phyloP scores from a whole-genome alignment of 2,888 invertebrate genomes.

The Formica aserva region DNA sequence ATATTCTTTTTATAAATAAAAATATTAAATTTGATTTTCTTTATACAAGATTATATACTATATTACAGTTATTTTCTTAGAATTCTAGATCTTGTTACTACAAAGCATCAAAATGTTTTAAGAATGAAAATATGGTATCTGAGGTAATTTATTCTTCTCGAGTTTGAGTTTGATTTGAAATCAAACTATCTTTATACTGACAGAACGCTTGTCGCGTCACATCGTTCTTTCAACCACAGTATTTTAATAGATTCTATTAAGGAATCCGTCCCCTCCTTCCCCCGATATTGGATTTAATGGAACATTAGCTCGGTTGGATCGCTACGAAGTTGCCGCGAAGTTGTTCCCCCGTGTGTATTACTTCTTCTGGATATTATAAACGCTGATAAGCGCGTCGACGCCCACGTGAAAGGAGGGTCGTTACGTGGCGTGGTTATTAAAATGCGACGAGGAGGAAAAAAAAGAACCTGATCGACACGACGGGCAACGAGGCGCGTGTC shows the following conservation, averaged over 20 bases:
- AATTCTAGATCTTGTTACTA: background rate
- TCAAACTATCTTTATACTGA: slow-evolving; percentile 20
- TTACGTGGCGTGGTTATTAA: slow-evolving; percentile 77
- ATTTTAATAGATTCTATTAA: slow-evolving; percentile 49
- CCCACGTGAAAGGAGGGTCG: slow-evolving; percentile 65
- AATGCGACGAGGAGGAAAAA: slow-evolving; percentile 77
- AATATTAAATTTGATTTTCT: background rate
- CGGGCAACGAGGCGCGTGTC: slow-evolving; percentile 84
- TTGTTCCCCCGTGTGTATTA: slow-evolving; percentile 46
- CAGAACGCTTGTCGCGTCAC: background rate
- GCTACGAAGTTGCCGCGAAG: slow-evolving; percentile 42
- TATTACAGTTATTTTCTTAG: background rate
- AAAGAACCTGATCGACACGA: slow-evolving; percentile 77
- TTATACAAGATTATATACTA: background rate
- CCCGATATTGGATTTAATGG: slow-evolving; percentile 34
- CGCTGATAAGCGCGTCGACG: slow-evolving; percentile 70
- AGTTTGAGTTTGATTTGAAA: slow-evolving; percentile 27
- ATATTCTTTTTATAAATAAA: background rate
- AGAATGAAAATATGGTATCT: background rate
- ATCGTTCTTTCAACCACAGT: slow-evolving; percentile 38
- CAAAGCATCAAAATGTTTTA: background rate
- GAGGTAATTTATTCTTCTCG: slow-evolving; percentile 16
- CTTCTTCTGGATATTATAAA: slow-evolving; percentile 58
- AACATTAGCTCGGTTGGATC: slow-evolving; percentile 37
- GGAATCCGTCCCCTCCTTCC: background rate